Evolutionary conservation across 35 echinoderm and acorn worm genomes (phyloP), one percentile per base, ranked within the genome.

Genomic region (Holothuria glaberrima): DNA sequence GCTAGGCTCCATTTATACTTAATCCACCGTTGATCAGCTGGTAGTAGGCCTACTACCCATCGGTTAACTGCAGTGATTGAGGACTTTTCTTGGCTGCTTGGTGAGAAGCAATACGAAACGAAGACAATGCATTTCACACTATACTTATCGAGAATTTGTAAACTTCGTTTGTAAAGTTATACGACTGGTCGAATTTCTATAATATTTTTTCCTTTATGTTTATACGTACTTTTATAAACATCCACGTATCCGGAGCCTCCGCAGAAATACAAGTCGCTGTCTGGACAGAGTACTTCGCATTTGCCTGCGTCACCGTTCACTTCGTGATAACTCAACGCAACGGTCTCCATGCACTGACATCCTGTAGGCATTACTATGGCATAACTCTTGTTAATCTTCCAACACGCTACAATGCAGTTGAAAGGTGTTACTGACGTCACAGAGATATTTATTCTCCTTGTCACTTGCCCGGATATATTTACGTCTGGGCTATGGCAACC

Each of bases 391-490:
- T 31, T 20, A 5, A 12, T 7, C 30, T 31, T 32, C 35, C 28
- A 72, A 34, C 69, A 72, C 35, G 69, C 29, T 32, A 29, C 69
- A 31, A 32, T 72, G 9, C 69, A 72, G 69, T 31, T 72, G 29
- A 72, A 72, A 29, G 69, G 69, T 21, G n/a, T 32, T 10, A 72
- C 17, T 18, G 36, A 41, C 30, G 6, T 29, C 29, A 29, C 10
- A 31, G 69, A 72, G 29, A 14, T 18, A 72, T 34, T 19, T 22
- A 31, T 30, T 10, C 27, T 30, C 28, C 17, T 6, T 72, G n/a
- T 1, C 29, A 32, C 0, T 18, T 25, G 19, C 12, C 69, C 29
- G 30, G 29, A 18, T 72, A 7, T 26, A 72, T 30, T 31, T 17
- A 18, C 30, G n/a, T 32, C 27, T 9, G 69, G 5, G 35, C 69